These are phyloP conservation scores for Oryctes rhinoceros DNA, from an alignment of 1,140 invertebrate genomes.

Conservation along the genomic window DNA sequence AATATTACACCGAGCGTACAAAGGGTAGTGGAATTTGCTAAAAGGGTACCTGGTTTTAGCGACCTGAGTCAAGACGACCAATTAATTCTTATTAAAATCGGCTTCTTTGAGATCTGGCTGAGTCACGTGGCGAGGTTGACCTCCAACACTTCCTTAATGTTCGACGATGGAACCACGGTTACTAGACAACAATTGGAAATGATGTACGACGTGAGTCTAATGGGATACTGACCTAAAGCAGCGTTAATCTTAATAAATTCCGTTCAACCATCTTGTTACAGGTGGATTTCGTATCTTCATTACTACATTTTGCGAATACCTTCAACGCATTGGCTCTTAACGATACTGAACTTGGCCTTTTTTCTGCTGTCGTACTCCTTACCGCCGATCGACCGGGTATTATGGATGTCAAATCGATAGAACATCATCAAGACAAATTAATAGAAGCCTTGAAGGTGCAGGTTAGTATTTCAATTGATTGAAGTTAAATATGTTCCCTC, in stretches of 20 bases:
- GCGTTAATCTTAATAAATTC: background rate
- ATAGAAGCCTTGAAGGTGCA: conserved; percentile 86
- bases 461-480: conserved; percentile 59
- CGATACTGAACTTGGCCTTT: conserved; percentile 91
- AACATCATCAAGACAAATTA: conserved; percentile 83
- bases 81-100: conserved; percentile 92
- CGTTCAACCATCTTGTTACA: conserved; percentile 58
- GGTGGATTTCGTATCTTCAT: conserved; percentile 75
- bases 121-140: conserved; percentile 85
- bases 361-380: conserved; percentile 86
- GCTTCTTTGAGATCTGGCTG: conserved; percentile 97
- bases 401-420: conserved; percentile 83
- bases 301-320: conserved; percentile 82
- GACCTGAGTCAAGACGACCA: conserved; percentile 91
- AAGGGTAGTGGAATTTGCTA: conserved; percentile 93
- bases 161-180: conserved; percentile 90
- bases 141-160: conserved; percentile 83
- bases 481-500: background rate
- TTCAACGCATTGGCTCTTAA: conserved; percentile 82
- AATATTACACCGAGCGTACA: conserved; percentile 87
- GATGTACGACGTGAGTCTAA: conserved; percentile 89
- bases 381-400: conserved; percentile 82
- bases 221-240: conserved; percentile 1
- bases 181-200: conserved; percentile 86
- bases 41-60: conserved; percentile 88